phyloP scores from a whole-genome alignment of 1,140 invertebrate species.

The Steinernema feltiae region DNA sequence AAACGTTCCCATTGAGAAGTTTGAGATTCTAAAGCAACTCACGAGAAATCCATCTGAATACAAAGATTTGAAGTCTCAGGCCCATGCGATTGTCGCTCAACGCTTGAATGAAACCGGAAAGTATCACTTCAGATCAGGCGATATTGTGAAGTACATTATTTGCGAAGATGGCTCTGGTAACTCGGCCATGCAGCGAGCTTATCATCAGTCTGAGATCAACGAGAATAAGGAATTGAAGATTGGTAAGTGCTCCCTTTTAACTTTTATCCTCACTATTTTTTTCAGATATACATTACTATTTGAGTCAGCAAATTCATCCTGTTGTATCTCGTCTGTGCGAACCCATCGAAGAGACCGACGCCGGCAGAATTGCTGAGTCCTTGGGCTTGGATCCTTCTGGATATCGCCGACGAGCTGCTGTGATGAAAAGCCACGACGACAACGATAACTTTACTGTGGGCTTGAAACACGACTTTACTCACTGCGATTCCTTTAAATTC shows the following conservation, averaged over 20 bases:
- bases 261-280: background rate
- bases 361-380: constrained; percentile 77
- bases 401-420: background rate
- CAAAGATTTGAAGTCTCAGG: constrained; percentile 72
- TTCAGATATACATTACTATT: constrained; percentile 60
- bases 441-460: background rate
- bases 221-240: constrained; percentile 64
- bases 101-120: constrained; percentile 69
- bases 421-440: background rate
- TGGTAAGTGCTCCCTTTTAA: too few species aligned
- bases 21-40: constrained; percentile 87
- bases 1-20: constrained; percentile 70
- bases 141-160: constrained; percentile 89
- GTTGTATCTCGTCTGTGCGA: constrained; percentile 87
- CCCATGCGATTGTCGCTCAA: constrained; percentile 86
- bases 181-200: constrained; percentile 80
- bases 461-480: constrained; percentile 15
- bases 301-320: constrained; percentile 71
- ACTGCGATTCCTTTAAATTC: constrained; percentile 22
- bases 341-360: constrained; percentile 86
- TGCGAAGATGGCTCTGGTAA: constrained; percentile 70
- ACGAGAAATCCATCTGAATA: constrained; percentile 92
- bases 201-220: constrained; percentile 79
- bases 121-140: constrained; percentile 76
- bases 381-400: constrained; percentile 65